phyloP scores from a whole-genome alignment of 2,888 invertebrate genomes.

The Pomacea canaliculata region DNA sequence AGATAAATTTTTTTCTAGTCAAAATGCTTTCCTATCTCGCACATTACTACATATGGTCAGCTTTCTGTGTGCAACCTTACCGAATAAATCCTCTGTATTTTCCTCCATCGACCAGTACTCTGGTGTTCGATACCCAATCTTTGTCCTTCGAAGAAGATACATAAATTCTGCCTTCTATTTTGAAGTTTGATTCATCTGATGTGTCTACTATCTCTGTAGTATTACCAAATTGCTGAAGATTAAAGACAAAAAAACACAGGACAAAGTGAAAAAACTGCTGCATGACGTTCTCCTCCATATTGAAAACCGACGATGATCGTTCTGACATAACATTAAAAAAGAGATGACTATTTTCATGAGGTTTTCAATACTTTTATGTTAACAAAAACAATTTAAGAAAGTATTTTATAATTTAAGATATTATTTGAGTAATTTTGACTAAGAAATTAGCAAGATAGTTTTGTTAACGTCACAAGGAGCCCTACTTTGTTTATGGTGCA shows the following conservation, averaged over 20 bases:
- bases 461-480: too few relatives aligned
- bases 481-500: too few relatives aligned
- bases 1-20: too few relatives aligned
- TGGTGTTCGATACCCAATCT: slow-evolving; percentile 64
- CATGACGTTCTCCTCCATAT: slow-evolving; percentile 34
- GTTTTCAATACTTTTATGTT: background rate
- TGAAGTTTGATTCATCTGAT: slow-evolving; percentile 43
- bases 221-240: slow-evolving; percentile 28
- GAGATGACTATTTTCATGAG: too few relatives aligned
- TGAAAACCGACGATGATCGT: background rate
- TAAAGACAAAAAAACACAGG: slow-evolving; percentile 33
- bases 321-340: too few relatives aligned
- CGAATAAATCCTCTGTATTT: slow-evolving; percentile 87
- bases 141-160: slow-evolving; percentile 61
- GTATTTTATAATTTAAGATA: too few relatives aligned
- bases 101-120: slow-evolving; percentile 85
- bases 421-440: too few relatives aligned
- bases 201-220: slow-evolving; percentile 35
- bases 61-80: slow-evolving; percentile 63
- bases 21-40: too few relatives aligned
- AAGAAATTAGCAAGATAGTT: too few relatives aligned
- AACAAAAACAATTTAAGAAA: too few relatives aligned
- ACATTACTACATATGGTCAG: too few relatives aligned
- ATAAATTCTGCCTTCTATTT: slow-evolving; percentile 65
- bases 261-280: slow-evolving; percentile 34